phyloP scores from a whole-genome alignment of 2,113 vertebrate species.

The Arothron firmamentum region DNA sequence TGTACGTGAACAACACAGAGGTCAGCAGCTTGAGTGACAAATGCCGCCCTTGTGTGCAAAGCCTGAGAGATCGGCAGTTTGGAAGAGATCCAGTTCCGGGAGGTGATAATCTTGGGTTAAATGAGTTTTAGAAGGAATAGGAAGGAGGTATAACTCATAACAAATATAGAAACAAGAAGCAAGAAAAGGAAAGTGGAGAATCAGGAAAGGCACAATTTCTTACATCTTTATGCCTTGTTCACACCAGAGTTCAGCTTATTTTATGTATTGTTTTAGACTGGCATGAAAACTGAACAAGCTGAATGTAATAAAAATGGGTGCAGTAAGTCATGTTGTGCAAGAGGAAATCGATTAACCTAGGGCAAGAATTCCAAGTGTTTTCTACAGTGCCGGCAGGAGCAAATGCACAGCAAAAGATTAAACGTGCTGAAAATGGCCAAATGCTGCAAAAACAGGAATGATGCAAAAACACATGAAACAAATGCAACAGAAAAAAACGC shows the following conservation, averaged over 20 bases:
- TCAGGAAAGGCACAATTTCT: not conserved
- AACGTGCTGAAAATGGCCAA: no score
- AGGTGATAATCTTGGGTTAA: constrained; percentile 30
- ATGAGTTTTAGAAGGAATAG: constrained; percentile 6
- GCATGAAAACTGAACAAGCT: not conserved
- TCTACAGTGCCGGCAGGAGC: no score
- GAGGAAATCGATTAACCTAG: not conserved
- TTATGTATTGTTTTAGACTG: not conserved
- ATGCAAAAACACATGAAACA: no score
- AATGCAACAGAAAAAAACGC: no score
- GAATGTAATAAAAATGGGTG: not conserved
- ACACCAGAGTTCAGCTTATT: not conserved
- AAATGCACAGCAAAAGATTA: no score
- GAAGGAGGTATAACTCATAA: not conserved
- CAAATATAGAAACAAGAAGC: not conserved
- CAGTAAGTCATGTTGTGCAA: not conserved
- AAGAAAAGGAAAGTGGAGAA: not conserved
- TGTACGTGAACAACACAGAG: not conserved
- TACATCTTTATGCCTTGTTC: not conserved
- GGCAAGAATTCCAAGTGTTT: constrained; percentile 15
- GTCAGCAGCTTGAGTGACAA: constrained; percentile 6
- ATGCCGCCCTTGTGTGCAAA: constrained; percentile 1
- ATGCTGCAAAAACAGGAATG: no score
- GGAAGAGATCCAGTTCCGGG: constrained; percentile 21
- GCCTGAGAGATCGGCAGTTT: constrained; percentile 8